These are phyloP conservation scores for Diglossa cyanea DNA, from an alignment of 2,797 vertebrate species.

Conservation along the genomic window DNA sequence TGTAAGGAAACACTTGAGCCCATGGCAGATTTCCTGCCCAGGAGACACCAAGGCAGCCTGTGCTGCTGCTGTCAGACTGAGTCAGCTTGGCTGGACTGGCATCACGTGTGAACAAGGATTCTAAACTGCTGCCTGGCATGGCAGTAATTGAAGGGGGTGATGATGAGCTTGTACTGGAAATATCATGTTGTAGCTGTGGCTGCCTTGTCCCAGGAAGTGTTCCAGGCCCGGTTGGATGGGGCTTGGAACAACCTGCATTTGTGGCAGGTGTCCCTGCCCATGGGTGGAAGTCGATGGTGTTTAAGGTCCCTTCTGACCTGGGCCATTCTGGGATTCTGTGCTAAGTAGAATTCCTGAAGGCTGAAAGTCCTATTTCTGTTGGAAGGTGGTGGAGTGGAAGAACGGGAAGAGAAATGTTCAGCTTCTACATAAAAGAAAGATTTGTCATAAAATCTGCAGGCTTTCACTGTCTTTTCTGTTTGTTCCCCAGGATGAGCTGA, in stretches of 20 bases:
- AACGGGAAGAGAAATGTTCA: not conserved
- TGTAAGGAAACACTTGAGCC: slow-evolving; percentile 59
- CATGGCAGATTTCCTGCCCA: not conserved
- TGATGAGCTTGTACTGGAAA: not conserved
- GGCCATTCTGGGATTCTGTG: not conserved
- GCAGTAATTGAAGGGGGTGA: not conserved
- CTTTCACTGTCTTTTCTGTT: not conserved
- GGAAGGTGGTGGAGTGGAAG: not conserved
- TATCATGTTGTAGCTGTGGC: not conserved
- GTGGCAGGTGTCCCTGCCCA: not conserved
- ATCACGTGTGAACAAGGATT: not conserved
- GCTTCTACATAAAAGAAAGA: not conserved
- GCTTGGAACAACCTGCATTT: not conserved
- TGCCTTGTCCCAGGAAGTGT: not conserved
- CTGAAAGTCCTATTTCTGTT: not conserved
- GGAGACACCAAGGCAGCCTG: not conserved
- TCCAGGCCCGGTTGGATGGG: not conserved
- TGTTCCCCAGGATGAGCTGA: slow-evolving; percentile 72
- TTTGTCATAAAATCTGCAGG: not conserved
- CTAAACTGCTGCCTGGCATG: not conserved
- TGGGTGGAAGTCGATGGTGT: accelerated
- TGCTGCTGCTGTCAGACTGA: not conserved
- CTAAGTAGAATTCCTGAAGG: not conserved
- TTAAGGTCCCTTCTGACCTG: not conserved
- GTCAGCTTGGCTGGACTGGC: not conserved